Evolutionary conservation across 1,140 invertebrate species (phyloP).

Genomic region (Rhagoletis pomonella): DNA sequence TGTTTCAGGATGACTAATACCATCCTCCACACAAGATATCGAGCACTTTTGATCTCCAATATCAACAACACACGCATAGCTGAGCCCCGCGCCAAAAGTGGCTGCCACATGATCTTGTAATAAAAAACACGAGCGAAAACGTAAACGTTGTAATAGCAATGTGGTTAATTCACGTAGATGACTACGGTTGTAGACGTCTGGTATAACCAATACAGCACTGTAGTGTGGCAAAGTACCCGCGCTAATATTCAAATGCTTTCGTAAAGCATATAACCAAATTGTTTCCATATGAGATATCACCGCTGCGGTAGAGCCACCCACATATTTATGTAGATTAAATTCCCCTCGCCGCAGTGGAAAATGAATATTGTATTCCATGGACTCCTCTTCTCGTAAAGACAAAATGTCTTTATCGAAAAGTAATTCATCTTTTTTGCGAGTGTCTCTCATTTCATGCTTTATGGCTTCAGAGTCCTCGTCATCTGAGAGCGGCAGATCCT

Average conservation of each 20-base stretch:
- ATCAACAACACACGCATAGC: slow-evolving; percentile 95
- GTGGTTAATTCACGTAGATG: slow-evolving; percentile 91
- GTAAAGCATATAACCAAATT: slow-evolving; percentile 90
- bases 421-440: slow-evolving; percentile 56
- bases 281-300: slow-evolving; percentile 89
- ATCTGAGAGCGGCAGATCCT: slow-evolving; percentile 74
- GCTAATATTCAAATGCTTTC: slow-evolving; percentile 80
- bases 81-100: slow-evolving; percentile 94
- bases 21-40: slow-evolving; percentile 97
- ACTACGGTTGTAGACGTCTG: slow-evolving; percentile 92
- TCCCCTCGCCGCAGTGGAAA: slow-evolving; percentile 92
- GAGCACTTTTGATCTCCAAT: slow-evolving; percentile 97
- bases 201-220: slow-evolving; percentile 90
- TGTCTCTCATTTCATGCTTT: slow-evolving; percentile 78
- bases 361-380: slow-evolving; percentile 87
- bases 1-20: slow-evolving; percentile 92
- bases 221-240: slow-evolving; percentile 86
- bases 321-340: slow-evolving; percentile 87
- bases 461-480: slow-evolving; percentile 70
- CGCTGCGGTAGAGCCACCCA: slow-evolving; percentile 89
- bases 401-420: slow-evolving; percentile 67
- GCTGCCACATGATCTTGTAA: slow-evolving; percentile 91
- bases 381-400: slow-evolving; percentile 83
- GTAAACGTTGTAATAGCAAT: slow-evolving; percentile 86
- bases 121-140: slow-evolving; percentile 93